Evolutionary conservation across 2,797 vertebrate genomes (phyloP), one percentile per base, ranked within the genome.

Genomic region (Silurus aristotelis): DNA sequence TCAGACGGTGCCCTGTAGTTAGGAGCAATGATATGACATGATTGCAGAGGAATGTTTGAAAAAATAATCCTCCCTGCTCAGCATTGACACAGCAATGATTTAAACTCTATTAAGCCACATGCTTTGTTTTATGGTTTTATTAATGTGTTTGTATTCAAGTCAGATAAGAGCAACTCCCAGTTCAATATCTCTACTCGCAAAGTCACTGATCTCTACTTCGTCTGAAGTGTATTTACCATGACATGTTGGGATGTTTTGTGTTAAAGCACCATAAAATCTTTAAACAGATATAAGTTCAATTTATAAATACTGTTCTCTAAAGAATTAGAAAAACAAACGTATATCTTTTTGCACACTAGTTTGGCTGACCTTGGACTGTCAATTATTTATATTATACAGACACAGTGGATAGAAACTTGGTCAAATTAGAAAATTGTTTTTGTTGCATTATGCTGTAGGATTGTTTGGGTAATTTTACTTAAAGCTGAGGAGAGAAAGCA

Each of bases 21-120:
- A 58, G 66, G 66, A 68, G 31, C 60, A 15, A 52, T 14, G n/a
- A 55, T 85, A 46, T 56, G 55, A 81, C 85, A 83, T 81, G 75
- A 63, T 85, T 43, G 20, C 76, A 83, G 83, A 52, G 46, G 78
- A 19, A 46, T 76, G 25, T 64, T 79, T 76, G 72, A 75, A 67
- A 84, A 66, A 70, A 83, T 83, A 73, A 72, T 87, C 80, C 75
- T 83, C 52, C 75, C 56, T 72, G 5, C 22, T 78, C 27, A 58
- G 6, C 22, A n/a, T 55, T 55, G 70, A 67, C 31, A 31, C 52
- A n/a, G 5, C 19, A 10, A 72, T 72, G 43, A 48, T 48, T 48
- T 20, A 6, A 46, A 71, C 68, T 46, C 43, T 22, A 46, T 31
- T 43, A 38, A 68, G 2, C 13, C 20, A 2, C 15, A 46, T 48